Conservation (phyloP, 2,888 invertebrate genomes). For the Colletes collaris region DNA sequence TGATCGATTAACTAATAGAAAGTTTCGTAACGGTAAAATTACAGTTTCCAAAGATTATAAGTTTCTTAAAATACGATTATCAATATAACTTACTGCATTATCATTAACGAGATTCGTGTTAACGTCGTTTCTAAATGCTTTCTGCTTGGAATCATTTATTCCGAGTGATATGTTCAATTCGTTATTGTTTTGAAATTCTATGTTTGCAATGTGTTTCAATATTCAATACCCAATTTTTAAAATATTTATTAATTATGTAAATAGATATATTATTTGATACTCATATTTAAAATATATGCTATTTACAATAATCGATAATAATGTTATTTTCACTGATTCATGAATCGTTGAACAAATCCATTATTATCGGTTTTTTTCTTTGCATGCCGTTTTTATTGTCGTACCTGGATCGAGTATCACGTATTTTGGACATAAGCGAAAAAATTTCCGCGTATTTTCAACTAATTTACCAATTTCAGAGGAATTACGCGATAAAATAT, state of each 20-base stretch:
- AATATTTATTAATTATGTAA: constrained; percentile 25
- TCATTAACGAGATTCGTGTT: background rate
- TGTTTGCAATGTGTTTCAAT: background rate
- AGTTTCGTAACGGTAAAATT: background rate
- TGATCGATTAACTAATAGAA: constrained; percentile 8
- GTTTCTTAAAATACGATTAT: background rate
- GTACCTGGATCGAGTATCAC: constrained; percentile 34
- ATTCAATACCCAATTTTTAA: constrained; percentile 9
- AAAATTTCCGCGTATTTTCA: constrained; percentile 64
- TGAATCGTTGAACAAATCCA: background rate
- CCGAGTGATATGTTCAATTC: constrained; percentile 12
- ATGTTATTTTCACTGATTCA: background rate
- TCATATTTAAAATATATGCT: constrained; percentile 15
- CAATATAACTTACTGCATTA: constrained; percentile 8
- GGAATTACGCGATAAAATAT: constrained; percentile 49
- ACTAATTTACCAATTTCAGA: constrained; percentile 53
- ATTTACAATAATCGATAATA: constrained; percentile 24
- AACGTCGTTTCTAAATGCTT: background rate
- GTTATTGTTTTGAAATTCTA: constrained; percentile 8
- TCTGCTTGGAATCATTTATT: constrained; percentile 2
- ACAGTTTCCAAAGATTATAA: background rate
- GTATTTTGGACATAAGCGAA: constrained; percentile 59
- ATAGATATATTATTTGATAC: constrained; percentile 28
- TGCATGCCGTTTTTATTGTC: constrained; percentile 21
- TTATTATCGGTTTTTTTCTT: constrained; percentile 8